Evolutionary conservation across 2,888 invertebrate genomes (phyloP), one percentile per base, ranked within the genome.

Genomic region (Gisinianus flammeolus): DNA sequence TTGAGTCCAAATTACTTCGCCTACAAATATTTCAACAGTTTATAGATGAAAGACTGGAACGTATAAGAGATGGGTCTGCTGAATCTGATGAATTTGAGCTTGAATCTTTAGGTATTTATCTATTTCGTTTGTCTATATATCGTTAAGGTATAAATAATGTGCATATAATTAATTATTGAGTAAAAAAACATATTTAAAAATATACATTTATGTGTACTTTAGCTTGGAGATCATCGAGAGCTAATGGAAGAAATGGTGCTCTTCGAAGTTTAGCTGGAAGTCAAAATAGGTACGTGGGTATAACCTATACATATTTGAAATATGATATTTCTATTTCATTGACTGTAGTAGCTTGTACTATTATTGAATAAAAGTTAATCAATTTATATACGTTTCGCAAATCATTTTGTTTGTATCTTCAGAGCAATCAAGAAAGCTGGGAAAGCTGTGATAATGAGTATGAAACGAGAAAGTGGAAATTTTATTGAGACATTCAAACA

Each of bases 21-120:
- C 90, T 97, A 74, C 97, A 98, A 89, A 96, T 97, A 87, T 97
- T 97, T 87, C 94, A 94, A 87, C 88, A 96, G 94, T 97, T 98
- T 87, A 94, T 98, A 85, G 97, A 97, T 86, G 97, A 97, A 88
- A 90, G 98, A 85, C 88, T 98, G 84, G 93, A 94, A 84, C 2
- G 96, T 90, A 90, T 98, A 81, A 97, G 97, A 87, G 92, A 93
- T n/a, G 97, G 98, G 0, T 90, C 93, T 79, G 95, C 96, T 0
- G 95, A 96, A 87, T 93, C 93, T 52, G 98, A 98, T 87, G 95
- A 97, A 86, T 98, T 98, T 87, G 98, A 98, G 88, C 90, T 93
- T 86, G 97, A 98, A 88, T 93, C 92, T 78, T 93, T n/a, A n/a
- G n/a, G n/a, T n/a, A n/a, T n/a, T n/a, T n/a, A n/a, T n/a, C n/a